Base-by-base conservation (phyloP, 2,113 vertebrate species). In the Cyprinus carpio region DNA sequence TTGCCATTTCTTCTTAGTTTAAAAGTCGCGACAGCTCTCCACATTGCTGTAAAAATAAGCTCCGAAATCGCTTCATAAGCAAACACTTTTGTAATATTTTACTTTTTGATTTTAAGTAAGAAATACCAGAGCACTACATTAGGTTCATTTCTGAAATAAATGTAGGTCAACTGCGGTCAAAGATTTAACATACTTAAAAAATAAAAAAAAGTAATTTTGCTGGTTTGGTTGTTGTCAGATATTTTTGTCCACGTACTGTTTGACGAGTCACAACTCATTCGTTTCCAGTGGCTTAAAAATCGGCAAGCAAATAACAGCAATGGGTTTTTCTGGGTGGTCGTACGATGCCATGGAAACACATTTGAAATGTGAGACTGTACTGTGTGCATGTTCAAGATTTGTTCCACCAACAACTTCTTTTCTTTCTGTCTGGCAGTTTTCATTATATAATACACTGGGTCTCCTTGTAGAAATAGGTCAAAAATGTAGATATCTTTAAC, bases 281-380 rank as follows among this genome's bases (percentile, higher is more conserved):
- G 56, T 62, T 79, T 79, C n/a, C 78, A 80, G 15, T 77, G 75
- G 27, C n/a, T 51, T 16, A 25, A 75, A 77, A 77, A 77, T 54
- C 27, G 37, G 62, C 16, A 49, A 62, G 23, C 13, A 64, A 80
- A 62, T 62, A 80, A 78, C 18, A 58, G n/a, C 1, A 43, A 23
- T n/a, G 25, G 4, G 13, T 20, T 37, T 37, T 37, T 65, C 54
- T 62, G 31, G 18, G 34, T 40, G n/a, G 15, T 69, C 5, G 27
- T 34, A 46, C 12, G 27, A 67, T 67, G 18, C 62, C 64, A 82
- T 82, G 80, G 43, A 82, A 82, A 82, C 80, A 82, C 62, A 20
- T 80, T 69, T 34, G 62, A 69, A 54, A 54, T 67, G 27, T 82
- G 80, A 69, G 15, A 51, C 79, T 69, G 79, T 51, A 18, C 62